Percentiles rank a stretch among this genome's conserved stretches.
Conservation (phyloP, 2,888 invertebrate genomes). For the Argyra leucocephala region DNA sequence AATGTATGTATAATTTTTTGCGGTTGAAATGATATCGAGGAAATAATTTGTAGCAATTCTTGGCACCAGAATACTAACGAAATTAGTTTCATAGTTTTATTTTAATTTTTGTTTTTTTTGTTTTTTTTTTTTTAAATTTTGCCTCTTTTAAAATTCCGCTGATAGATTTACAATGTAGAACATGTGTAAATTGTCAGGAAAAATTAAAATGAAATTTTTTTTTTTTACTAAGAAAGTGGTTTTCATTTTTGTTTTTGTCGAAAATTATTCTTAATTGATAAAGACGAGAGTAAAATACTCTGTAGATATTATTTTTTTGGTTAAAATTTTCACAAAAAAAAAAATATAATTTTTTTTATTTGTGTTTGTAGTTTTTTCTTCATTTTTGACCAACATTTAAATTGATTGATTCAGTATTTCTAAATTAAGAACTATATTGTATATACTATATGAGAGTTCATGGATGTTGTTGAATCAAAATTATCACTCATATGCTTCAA, state of each 20-base stretch:
- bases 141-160: neutral
- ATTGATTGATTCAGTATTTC: no score
- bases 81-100: neutral
- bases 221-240: no score
- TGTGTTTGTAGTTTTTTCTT: no score
- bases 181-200: conserved; percentile 1
- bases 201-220: neutral
- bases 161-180: conserved; percentile 4
- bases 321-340: no score
- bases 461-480: no score
- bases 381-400: no score
- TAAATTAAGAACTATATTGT: no score
- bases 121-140: neutral
- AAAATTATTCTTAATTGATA: neutral
- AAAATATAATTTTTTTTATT: no score
- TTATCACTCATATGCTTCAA: no score
- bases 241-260: neutral
- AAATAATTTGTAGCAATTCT: neutral
- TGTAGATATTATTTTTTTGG: no score
- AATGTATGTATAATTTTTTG: neutral
- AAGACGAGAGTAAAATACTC: neutral
- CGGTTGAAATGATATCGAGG: neutral
- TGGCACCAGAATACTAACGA: neutral
- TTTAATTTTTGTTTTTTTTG: neutral
- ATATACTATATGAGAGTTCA: no score